phyloP scores from a whole-genome alignment of 2,888 invertebrate genomes.

The Nipponacmea schrenckii region DNA sequence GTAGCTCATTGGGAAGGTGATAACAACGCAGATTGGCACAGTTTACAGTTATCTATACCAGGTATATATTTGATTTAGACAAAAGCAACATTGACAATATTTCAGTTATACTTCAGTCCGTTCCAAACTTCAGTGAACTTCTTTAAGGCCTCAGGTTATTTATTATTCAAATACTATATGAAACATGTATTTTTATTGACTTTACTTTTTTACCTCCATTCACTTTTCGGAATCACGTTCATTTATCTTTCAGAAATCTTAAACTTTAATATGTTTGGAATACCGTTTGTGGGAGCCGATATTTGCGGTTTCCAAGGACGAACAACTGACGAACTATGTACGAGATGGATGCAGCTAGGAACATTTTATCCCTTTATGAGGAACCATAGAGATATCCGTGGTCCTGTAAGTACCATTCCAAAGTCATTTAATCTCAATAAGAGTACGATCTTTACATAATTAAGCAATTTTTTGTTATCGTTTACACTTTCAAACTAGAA shows the following conservation, averaged over 20 bases:
- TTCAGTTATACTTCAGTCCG: too few species aligned
- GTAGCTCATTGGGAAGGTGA: slow-evolving; percentile 71
- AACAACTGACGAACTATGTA: slow-evolving; percentile 63
- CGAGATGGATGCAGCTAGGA: slow-evolving; percentile 66
- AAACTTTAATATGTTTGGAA: slow-evolving; percentile 71
- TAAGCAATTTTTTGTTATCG: too few species aligned
- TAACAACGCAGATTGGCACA: slow-evolving; percentile 68
- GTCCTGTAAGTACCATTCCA: background rate
- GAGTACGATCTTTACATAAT: too few species aligned
- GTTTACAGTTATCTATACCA: slow-evolving; percentile 74
- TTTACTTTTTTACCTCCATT: background rate
- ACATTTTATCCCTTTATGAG: slow-evolving; percentile 67
- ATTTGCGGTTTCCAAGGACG: slow-evolving; percentile 63
- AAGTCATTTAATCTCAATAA: too few species aligned
- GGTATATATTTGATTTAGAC: too few species aligned
- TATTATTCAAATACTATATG: too few species aligned
- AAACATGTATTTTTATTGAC: background rate
- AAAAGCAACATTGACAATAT: too few species aligned
- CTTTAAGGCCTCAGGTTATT: too few species aligned
- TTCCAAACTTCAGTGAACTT: too few species aligned
- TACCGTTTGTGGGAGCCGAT: slow-evolving; percentile 65
- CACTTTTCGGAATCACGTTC: background rate
- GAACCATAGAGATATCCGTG: slow-evolving; percentile 58
- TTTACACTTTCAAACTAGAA: too few species aligned
- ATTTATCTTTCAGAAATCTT: slow-evolving; percentile 73